Evolutionary conservation across 2,113 vertebrate species (phyloP).

Genomic region (Mastomys natalensis): DNA sequence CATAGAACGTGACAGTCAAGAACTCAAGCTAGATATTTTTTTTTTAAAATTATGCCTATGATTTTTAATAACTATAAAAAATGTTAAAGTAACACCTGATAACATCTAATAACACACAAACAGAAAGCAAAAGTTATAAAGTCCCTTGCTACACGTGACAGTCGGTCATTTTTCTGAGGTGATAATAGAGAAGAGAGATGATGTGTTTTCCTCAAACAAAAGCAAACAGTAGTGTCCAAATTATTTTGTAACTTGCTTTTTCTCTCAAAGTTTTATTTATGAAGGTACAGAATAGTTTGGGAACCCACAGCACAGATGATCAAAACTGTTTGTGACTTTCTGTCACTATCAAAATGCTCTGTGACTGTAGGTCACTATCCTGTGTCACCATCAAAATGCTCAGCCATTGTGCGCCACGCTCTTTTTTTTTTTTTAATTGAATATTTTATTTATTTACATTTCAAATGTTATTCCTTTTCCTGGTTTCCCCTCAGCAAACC

Average conservation of each 20-base stretch:
- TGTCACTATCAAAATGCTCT: neutral
- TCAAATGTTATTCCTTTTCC: too few species aligned
- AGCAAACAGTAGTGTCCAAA: neutral
- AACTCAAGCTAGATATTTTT: neutral
- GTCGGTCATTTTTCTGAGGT: neutral
- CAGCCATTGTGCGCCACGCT: too few species aligned
- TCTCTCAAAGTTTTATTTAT: neutral
- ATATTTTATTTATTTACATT: too few species aligned
- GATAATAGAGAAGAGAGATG: neutral
- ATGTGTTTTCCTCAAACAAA: neutral
- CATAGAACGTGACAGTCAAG: neutral
- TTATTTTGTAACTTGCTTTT: slow-evolving; percentile 8
- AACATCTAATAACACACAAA: neutral
- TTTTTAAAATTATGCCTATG: neutral
- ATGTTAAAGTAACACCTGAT: neutral
- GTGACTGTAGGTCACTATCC: neutral
- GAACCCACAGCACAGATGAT: neutral
- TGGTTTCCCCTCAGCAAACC: too few species aligned
- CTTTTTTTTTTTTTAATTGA: too few species aligned
- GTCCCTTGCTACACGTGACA: neutral
- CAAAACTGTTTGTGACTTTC: neutral
- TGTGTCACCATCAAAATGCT: too few species aligned
- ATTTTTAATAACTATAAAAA: neutral
- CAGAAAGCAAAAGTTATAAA: slow-evolving; percentile 27
- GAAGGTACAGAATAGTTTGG: neutral